A percentile compares a stretch with the other conserved stretches of the same genome.
phyloP scores from a whole-genome alignment of 2,888 invertebrate genomes.

The Furcula furcula region DNA sequence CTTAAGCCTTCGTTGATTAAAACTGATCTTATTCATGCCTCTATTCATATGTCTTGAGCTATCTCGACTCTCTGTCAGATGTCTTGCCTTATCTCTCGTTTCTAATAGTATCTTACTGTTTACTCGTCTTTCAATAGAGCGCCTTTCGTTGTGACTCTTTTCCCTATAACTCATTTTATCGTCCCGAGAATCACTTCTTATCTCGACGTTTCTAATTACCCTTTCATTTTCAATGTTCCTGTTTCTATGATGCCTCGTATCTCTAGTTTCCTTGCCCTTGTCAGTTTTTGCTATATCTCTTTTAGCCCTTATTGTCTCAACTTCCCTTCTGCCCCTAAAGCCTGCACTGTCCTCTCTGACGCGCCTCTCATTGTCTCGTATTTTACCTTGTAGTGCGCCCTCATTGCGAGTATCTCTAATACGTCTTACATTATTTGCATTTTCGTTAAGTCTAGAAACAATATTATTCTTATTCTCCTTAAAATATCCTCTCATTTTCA shows the following conservation, averaged over 20 bases:
- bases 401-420: not conserved
- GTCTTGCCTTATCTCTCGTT: not conserved
- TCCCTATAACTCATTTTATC: not conserved
- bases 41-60: no score
- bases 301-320: no score
- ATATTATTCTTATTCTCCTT: no score
- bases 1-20: no score
- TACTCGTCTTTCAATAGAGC: no score
- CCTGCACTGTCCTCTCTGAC: no score
- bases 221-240: not conserved
- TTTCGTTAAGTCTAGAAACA: not conserved
- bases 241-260: no score
- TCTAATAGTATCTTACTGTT: no score
- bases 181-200: slow-evolving; percentile 1
- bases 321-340: no score
- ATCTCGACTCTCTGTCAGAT: not conserved
- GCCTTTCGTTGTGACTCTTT: not conserved
- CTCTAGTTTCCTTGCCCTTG: no score
- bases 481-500: not conserved
- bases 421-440: slow-evolving; percentile 1
- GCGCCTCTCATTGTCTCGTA: slow-evolving; percentile 1
- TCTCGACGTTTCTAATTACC: slow-evolving; percentile 2
- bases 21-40: no score
- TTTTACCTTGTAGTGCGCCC: slow-evolving; percentile 1
- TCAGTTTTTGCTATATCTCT: no score